These are phyloP conservation scores for Sus scrofa DNA, from an alignment of 2,113 vertebrate genomes.

Conservation along the genomic window T2T-Sscrofa CM000814.6:138802501-138803000, in stretches of 20 bases:
- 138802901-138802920: not conserved
- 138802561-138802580: not conserved
- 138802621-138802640: not conserved
- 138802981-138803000: constrained; percentile 53
- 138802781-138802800: not conserved
- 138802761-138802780: not conserved
- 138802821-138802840: not conserved
- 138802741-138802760: not conserved
- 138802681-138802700: not conserved
- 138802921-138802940: not conserved
- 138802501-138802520: not conserved
- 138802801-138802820: not conserved
- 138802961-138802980: constrained; percentile 23
- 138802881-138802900: fast-evolving
- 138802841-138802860: not conserved
- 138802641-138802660: not conserved
- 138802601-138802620: not conserved
- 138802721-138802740: not conserved
- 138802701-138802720: not conserved
- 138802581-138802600: not conserved
- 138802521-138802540: not conserved
- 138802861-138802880: not conserved
- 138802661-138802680: not conserved
- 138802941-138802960: not conserved
- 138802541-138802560: not conserved